Base-by-base conservation (phyloP, 2,888 invertebrate genomes). In the Drepana falcataria region DNA sequence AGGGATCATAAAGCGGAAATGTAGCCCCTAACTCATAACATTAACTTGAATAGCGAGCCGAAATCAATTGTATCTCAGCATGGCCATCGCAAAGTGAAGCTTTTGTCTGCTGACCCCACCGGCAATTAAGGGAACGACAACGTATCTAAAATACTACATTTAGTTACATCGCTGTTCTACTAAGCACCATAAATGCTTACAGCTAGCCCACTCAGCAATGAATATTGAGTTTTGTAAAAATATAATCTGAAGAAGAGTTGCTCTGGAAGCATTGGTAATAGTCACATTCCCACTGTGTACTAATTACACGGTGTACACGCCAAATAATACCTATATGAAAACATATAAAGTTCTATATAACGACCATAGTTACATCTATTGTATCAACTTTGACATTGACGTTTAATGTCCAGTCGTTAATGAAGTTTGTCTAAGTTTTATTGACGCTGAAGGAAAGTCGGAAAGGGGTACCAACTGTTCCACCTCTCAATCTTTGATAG, bases 321-420 rank as follows among this genome's bases (percentile, higher is more conserved):
- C 72, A 85, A 87, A 81, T 86, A 86, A 81, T 73, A 79, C 82
- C 6, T 7, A 83, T 21, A 21, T 21, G 21, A 89, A 88, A 89
- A 88, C 85, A 87, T 90, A 87, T n/a, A 91, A 89, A 87, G 79
- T 81, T 70, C 69, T 74, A 72, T 33, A 41, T 89, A 86, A 88
- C 85, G 82, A 81, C 72, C 54, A 67, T 60, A 65, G 66, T 75
- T 74, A 77, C 81, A 80, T 71, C 73, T 73, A 71, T 74, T 79
- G 81, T 81, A 83, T 85, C 82, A 83, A 86, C 83, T 81, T 74
- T 71, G 83, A 79, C 77, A 75, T 74, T 71, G 75, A 80, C 76
- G 75, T 76, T 78, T 85, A 86, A 88, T 86, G 77, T 81, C 68
- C 60, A 60, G 59, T 33, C 49, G 81, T 85, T 79, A 76, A 84